Evolutionary conservation across 1,140 invertebrate species (phyloP), one percentile per base, ranked within the genome.

Genomic region (Cotesia chilonis): DNA sequence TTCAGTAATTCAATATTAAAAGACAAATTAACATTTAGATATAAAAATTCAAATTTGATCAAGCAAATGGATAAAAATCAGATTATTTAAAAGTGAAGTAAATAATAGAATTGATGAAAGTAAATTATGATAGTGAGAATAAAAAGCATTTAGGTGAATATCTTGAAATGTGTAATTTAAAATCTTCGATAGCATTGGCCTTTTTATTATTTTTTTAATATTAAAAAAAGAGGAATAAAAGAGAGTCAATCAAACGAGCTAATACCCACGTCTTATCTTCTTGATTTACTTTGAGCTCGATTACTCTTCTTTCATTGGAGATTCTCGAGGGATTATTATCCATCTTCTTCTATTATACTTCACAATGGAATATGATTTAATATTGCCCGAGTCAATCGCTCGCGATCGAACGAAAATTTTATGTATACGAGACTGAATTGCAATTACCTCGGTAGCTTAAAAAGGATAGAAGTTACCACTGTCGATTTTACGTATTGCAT

Each of bases 351-450:
- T 68, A 65, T 75, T 74, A 73, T 72, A 68, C 64, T 61, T 68
- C 71, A 77, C 77, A 79, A 80, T 77, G 74, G 77, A 80, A 76
- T 71, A 79, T 77, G 77, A 80, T 78, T 77, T 77, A 76, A 78
- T 75, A 73, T 72, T 64, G 65, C 51, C 63, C n/a, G 55, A 73
- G 74, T 68, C 63, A 76, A 76, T 69, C 38, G 68, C 59, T 41
- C 61, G 51, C 14, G 35, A 64, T 51, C 61, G 61, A 65, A 74
- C 47, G 28, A 35, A 37, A 47, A 47, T 74, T 57, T 47, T 52
- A 37, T 47, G 37, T 41, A 70, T 69, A 61, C 59, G 14, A 17
- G 51, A 66, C 55, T 54, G 61, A 70, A 9, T 65, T 14, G 63
- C 61, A 74, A 74, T 74, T 74, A 69, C 66, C 66, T 38, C 20